Conservation (phyloP, 2,113 vertebrate species). For the Elachura formosa region DNA sequence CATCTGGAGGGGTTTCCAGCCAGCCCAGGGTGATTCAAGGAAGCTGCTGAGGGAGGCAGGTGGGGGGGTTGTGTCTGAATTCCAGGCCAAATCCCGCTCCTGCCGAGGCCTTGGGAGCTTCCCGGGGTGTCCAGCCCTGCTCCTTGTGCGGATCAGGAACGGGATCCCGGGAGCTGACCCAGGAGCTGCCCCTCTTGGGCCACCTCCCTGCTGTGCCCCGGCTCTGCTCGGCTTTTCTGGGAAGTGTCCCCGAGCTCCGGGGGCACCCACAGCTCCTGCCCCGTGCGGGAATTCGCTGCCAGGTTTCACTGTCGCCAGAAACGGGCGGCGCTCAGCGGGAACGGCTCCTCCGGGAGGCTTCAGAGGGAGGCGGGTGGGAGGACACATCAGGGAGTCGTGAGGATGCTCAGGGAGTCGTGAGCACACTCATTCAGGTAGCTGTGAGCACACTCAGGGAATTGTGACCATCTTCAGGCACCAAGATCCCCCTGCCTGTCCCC, state of each 20-base stretch:
- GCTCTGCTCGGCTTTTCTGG: too few species aligned
- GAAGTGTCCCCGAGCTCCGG: too few species aligned
- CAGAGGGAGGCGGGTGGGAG: background rate
- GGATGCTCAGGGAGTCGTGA: rapidly evolving
- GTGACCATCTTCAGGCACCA: background rate
- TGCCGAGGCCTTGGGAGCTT: background rate
- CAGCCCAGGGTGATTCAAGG: background rate
- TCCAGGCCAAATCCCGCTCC: background rate
- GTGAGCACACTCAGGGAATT: rapidly evolving
- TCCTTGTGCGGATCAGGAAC: background rate
- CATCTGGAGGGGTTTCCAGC: background rate
- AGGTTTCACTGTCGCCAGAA: background rate
- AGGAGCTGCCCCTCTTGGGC: background rate
- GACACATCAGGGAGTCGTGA: rapidly evolving
- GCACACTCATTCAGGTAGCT: rapidly evolving
- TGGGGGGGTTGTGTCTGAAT: background rate
- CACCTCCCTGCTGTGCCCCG: background rate
- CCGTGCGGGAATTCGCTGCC: background rate
- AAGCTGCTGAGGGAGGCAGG: background rate
- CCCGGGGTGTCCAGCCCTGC: background rate
- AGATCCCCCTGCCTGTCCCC: background rate
- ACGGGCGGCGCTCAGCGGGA: background rate
- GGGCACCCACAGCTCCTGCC: background rate
- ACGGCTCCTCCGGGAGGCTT: background rate
- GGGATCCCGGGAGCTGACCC: background rate